phyloP scores from a whole-genome alignment of 2,888 invertebrate species.

The Melipona beecheii region DNA sequence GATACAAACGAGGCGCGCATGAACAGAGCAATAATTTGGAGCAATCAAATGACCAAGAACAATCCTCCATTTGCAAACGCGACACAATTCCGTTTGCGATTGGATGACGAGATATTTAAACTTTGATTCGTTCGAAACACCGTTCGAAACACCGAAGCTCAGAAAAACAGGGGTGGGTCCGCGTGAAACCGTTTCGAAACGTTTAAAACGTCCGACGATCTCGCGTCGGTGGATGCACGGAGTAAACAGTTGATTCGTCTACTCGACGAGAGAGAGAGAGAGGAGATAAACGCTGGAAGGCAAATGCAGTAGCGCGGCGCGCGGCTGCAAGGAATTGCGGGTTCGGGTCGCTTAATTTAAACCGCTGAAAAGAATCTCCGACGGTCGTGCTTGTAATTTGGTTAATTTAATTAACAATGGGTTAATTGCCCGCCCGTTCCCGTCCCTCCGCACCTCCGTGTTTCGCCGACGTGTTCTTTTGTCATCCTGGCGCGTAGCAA shows the following conservation, averaged over 20 bases:
- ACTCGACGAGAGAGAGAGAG: background rate
- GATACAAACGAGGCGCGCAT: too few species aligned
- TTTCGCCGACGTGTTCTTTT: constrained; percentile 30
- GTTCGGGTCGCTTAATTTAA: constrained; percentile 10
- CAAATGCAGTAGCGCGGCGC: background rate
- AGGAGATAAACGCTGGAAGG: constrained; percentile 1
- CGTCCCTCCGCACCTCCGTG: background rate
- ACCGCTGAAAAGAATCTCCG: constrained; percentile 16
- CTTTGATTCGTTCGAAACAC: background rate
- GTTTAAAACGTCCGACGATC: background rate
- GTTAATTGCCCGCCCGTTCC: constrained; percentile 47
- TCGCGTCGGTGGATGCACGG: background rate
- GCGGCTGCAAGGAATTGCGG: constrained; percentile 18
- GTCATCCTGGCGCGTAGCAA: constrained; percentile 41
- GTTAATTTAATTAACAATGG: constrained; percentile 61
- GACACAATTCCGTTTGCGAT: background rate
- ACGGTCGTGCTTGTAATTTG: constrained; percentile 28
- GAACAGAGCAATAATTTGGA: background rate
- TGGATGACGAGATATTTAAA: too few species aligned
- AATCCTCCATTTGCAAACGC: background rate
- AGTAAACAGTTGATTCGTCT: constrained; percentile 6
- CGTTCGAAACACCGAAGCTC: background rate
- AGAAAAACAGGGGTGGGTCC: too few species aligned
- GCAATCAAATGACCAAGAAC: background rate
- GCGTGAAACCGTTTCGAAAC: background rate